Percentiles rank a stretch among this genome's conserved stretches.
These are phyloP conservation scores for Myzus persicae DNA, from an alignment of 1,140 invertebrate genomes.

Conservation along the genomic window DNA sequence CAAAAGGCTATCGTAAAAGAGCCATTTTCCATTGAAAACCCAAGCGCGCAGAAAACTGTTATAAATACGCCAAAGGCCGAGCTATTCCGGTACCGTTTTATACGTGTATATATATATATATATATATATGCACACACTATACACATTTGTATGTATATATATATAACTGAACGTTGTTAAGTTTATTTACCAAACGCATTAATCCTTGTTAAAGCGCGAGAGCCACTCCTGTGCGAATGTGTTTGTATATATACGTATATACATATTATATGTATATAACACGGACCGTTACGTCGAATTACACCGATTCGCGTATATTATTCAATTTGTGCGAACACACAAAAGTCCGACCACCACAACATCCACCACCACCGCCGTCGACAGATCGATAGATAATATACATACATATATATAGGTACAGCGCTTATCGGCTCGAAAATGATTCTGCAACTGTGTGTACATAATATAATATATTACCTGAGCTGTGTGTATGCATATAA, in stretches of 20 bases:
- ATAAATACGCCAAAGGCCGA: not conserved
- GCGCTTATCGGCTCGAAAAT: not conserved
- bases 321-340: conserved; percentile 12
- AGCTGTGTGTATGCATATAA: not conserved
- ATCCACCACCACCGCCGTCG: not conserved
- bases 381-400: not conserved
- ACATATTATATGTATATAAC: not conserved
- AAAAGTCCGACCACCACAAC: not conserved
- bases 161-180: not conserved
- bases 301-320: conserved; percentile 25
- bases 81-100: not conserved
- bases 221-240: not conserved
- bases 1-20: conserved; percentile 30
- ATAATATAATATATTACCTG: not conserved
- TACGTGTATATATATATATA: not conserved
- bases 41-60: not conserved
- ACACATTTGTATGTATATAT: not conserved
- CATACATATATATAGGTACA: not conserved
- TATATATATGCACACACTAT: not conserved
- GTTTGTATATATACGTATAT: not conserved
- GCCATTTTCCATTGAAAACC: conserved; percentile 34
- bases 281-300: conserved; percentile 22
- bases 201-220: conserved; percentile 52
- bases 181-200: conserved; percentile 54
- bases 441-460: not conserved